Percentiles rank a stretch among this genome's conserved stretches.
Evolutionary conservation across 1,140 invertebrate species (phyloP).

Genomic region (Piezodorus guildinii): DNA sequence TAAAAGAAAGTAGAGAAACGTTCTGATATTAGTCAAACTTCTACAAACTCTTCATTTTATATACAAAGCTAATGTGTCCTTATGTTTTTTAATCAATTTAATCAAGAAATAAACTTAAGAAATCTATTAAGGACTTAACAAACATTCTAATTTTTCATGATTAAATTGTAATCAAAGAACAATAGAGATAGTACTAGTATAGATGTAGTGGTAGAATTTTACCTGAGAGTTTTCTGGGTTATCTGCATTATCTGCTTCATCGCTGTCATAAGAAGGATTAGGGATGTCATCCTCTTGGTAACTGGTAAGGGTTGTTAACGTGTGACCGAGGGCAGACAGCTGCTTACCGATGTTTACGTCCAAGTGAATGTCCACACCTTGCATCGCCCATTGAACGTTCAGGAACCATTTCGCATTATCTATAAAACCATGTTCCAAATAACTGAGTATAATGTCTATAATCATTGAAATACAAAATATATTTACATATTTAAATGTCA

Average conservation of each 20-base stretch:
- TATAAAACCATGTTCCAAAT: slow-evolving; percentile 20
- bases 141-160: no score
- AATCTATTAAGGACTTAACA: no score
- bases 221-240: slow-evolving; percentile 27
- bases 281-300: slow-evolving; percentile 65
- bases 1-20: no score
- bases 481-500: neutral
- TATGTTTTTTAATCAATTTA: no score
- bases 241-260: slow-evolving; percentile 37
- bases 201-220: no score
- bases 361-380: slow-evolving; percentile 93
- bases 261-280: slow-evolving; percentile 59
- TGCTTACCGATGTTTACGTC: slow-evolving; percentile 95
- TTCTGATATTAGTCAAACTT: no score
- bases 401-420: slow-evolving; percentile 97
- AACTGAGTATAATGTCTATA: slow-evolving; percentile 1
- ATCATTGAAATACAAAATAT: no score
- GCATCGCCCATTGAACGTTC: slow-evolving; percentile 98
- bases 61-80: no score
- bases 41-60: no score
- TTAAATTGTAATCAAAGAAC: no score
- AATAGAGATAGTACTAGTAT: no score
- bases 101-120: no score
- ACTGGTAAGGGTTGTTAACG: slow-evolving; percentile 82
- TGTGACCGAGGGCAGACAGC: slow-evolving; percentile 82